A percentile compares a stretch with the other conserved stretches of the same genome.
Conservation (phyloP, 2,888 invertebrate species). For the Neelides folsomi region DNA sequence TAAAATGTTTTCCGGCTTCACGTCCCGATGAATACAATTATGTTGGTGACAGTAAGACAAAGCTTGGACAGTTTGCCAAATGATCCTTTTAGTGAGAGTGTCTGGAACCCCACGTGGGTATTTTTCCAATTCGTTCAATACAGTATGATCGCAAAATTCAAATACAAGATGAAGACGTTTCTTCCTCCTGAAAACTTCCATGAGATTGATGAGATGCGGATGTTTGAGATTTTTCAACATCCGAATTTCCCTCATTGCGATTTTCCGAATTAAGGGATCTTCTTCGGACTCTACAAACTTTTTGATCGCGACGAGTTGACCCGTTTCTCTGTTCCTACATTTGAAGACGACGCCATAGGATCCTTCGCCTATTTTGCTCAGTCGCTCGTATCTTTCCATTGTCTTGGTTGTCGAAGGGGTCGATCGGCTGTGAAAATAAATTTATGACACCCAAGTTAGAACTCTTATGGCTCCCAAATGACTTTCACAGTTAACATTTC, state of each 20-base stretch:
- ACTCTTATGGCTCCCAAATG: no score
- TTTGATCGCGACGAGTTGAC: slow-evolving; percentile 89
- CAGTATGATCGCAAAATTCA: slow-evolving; percentile 95
- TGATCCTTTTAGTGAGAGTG: slow-evolving; percentile 73
- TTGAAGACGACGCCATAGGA: slow-evolving; percentile 93
- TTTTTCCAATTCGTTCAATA: slow-evolving; percentile 88
- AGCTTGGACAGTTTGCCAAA: slow-evolving; percentile 89
- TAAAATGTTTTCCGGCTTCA: slow-evolving; percentile 97
- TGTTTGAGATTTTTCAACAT: slow-evolving; percentile 97
- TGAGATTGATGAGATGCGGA: slow-evolving; percentile 87
- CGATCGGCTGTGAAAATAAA: slow-evolving; percentile 24
- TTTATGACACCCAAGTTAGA: no score
- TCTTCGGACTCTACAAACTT: slow-evolving; percentile 95
- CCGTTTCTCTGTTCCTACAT: slow-evolving; percentile 85
- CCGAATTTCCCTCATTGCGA: slow-evolving; percentile 84
- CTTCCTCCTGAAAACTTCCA: slow-evolving; percentile 94
- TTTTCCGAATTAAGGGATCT: slow-evolving; percentile 89
- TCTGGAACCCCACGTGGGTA: slow-evolving; percentile 82
- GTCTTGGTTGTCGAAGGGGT: slow-evolving; percentile 38
- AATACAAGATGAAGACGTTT: slow-evolving; percentile 93
- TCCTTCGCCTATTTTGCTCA: slow-evolving; percentile 87
- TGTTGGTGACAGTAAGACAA: slow-evolving; percentile 94
- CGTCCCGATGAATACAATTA: slow-evolving; percentile 90
- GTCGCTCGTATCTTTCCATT: slow-evolving; percentile 89
- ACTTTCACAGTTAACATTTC: no score